phyloP scores from a whole-genome alignment of 2,113 vertebrate species.

The Dipodomys spectabilis region DNA sequence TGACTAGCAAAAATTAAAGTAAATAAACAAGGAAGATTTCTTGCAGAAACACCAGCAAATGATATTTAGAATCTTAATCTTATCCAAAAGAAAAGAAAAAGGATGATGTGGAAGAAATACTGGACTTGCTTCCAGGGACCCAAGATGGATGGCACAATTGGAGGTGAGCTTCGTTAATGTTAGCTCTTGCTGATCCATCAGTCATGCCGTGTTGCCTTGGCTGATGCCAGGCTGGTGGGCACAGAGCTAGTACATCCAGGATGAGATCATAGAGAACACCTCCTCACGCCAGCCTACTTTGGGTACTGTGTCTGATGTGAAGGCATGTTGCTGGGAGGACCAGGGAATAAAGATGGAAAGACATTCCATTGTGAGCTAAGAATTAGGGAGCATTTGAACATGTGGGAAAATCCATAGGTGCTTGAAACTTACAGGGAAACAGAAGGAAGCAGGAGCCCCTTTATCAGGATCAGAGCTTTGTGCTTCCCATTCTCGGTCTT shows the following conservation, averaged over 20 bases:
- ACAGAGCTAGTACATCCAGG: background rate
- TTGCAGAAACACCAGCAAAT: constrained; percentile 22
- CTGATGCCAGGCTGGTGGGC: background rate
- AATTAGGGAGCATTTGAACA: background rate
- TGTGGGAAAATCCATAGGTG: background rate
- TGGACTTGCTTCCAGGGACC: rapidly evolving
- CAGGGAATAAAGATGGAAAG: background rate
- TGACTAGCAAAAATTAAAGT: too few relatives aligned
- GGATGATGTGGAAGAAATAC: background rate
- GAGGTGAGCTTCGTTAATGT: background rate
- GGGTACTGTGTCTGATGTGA: rapidly evolving
- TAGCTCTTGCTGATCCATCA: rapidly evolving
- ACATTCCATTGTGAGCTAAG: background rate
- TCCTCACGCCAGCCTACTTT: background rate
- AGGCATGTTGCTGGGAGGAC: background rate
- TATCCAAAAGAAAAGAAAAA: background rate
- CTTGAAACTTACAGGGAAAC: background rate
- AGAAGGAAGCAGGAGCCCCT: too few relatives aligned
- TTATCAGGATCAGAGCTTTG: background rate
- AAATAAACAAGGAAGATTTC: background rate
- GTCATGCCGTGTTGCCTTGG: background rate
- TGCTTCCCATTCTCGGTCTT: background rate
- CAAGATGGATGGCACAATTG: rapidly evolving
- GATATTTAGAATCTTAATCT: background rate
- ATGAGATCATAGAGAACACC: background rate